phyloP scores from a whole-genome alignment of 2,113 vertebrate species.

The Vidua chalybeata region DNA sequence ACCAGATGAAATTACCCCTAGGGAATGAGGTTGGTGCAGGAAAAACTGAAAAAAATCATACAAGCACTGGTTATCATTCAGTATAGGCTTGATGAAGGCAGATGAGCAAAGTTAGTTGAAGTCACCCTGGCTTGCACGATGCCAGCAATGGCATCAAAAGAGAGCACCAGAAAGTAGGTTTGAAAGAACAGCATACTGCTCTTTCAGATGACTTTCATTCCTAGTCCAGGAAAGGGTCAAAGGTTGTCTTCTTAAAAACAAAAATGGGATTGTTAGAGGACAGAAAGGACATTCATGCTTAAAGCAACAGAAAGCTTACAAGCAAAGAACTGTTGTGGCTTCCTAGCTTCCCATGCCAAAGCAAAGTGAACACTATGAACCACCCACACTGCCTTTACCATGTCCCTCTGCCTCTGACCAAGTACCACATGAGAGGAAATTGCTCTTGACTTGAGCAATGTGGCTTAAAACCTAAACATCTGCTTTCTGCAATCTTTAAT shows the following conservation, averaged over 20 bases:
- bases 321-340: neutral
- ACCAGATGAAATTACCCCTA: neutral
- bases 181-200: neutral
- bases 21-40: neutral
- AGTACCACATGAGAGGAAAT: neutral
- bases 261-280: constrained; percentile 1
- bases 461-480: neutral
- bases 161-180: neutral
- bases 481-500: neutral
- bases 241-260: neutral
- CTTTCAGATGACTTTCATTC: neutral
- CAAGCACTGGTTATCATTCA: neutral
- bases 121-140: neutral
- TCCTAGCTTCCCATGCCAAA: neutral
- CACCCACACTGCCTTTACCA: neutral
- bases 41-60: neutral
- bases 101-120: neutral
- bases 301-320: constrained; percentile 1
- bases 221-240: neutral
- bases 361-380: neutral
- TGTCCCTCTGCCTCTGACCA: neutral
- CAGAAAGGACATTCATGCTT: constrained; percentile 20
- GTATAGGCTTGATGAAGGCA: neutral
- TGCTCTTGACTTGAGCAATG: neutral
- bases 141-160: neutral